phyloP scores from a whole-genome alignment of 2,113 vertebrate species.

The Speoplatyrhinus poulsoni region DNA sequence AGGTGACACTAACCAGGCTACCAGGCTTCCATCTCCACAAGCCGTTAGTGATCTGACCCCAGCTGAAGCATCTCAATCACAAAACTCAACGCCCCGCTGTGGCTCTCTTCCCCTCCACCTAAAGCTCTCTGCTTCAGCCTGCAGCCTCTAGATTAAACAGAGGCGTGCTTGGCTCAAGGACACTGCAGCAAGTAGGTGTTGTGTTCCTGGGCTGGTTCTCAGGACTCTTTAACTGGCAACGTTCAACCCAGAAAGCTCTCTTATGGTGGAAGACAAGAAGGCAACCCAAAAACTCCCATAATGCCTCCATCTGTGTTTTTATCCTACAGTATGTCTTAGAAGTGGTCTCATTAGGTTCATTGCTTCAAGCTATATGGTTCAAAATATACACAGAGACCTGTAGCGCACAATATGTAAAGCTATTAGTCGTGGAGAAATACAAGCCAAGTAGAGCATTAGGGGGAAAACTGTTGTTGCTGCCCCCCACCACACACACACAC shows the following conservation, averaged over 20 bases:
- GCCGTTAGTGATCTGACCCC: conserved; percentile 18
- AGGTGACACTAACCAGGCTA: conserved; percentile 39
- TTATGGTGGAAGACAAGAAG: background rate
- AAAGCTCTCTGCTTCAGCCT: too few relatives aligned
- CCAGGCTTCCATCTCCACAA: conserved; percentile 14
- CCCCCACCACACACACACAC: too few relatives aligned
- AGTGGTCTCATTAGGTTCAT: conserved; percentile 10
- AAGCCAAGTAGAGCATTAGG: conserved; percentile 8
- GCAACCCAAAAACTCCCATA: background rate
- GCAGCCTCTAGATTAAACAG: background rate
- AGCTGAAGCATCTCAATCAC: conserved; percentile 18
- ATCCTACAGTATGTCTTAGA: background rate
- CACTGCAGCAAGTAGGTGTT: background rate
- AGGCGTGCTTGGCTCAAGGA: background rate
- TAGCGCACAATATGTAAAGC: conserved; percentile 7
- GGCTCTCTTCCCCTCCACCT: background rate
- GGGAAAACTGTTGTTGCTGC: background rate
- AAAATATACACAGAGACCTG: background rate
- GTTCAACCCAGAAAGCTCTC: background rate
- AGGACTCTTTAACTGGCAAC: background rate
- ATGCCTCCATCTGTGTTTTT: background rate
- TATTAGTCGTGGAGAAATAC: conserved; percentile 3
- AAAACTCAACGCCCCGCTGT: background rate
- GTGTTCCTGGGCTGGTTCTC: background rate
- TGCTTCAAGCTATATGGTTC: background rate